Evolutionary conservation across 2,113 vertebrate genomes (phyloP).

Genomic region (Microcebus ravelobensis): DNA sequence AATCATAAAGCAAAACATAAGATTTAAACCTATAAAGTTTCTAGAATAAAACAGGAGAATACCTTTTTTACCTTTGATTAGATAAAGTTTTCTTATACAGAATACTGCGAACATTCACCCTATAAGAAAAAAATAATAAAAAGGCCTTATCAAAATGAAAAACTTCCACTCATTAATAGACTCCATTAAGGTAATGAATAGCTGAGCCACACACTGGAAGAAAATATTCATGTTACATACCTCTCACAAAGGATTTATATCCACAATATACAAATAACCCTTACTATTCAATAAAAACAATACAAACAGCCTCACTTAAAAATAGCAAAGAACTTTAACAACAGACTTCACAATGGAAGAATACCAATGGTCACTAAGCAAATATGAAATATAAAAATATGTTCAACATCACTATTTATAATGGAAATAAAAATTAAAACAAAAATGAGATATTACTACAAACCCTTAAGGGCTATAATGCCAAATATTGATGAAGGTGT

Average conservation of each 20-base stretch:
- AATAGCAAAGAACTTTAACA: not conserved
- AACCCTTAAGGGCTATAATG: not conserved
- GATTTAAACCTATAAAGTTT: not conserved
- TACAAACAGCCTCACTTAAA: not conserved
- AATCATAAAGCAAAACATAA: not conserved
- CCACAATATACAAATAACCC: not conserved
- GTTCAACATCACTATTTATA: not conserved
- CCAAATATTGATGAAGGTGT: not conserved
- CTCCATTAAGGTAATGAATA: not conserved
- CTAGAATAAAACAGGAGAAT: not conserved
- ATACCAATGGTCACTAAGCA: not conserved
- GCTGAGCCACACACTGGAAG: not conserved
- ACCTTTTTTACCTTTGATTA: not conserved
- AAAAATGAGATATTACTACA: not conserved
- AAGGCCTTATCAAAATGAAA: not conserved
- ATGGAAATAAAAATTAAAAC: conserved; percentile 3
- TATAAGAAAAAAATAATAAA: not conserved
- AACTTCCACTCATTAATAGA: not conserved
- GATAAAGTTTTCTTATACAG: not conserved
- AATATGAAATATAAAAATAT: not conserved
- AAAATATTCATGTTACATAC: not conserved
- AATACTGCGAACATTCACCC: not conserved
- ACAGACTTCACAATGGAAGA: not conserved
- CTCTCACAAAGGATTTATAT: not conserved
- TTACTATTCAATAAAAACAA: not conserved